Evolutionary conservation across 2,113 vertebrate genomes (phyloP), one percentile per base, ranked within the genome.

Genomic region (Ageneiosus marmoratus): DNA sequence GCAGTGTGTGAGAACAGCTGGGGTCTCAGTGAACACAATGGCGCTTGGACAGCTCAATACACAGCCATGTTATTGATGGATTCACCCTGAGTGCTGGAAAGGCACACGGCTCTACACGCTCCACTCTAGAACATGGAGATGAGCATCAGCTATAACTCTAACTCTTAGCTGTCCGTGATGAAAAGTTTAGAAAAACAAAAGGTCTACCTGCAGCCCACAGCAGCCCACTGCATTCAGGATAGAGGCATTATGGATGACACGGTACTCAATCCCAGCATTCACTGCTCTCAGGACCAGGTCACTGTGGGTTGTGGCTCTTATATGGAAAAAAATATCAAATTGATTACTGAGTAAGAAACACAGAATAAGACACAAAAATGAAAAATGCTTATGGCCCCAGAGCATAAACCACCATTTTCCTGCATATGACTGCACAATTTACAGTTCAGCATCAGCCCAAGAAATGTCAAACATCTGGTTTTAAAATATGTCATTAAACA

Each of bases 281-380:
- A 95, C 92, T 85, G 97, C 98, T 92, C 98, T 95, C 44, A 99
- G 92, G 63, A 98, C 93, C 88, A 99, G 94, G 89, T 99, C 98
- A 27, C 96, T 98, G 92, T 99, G 98, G 2, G 98, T 99, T 0
- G 98, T 99, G 44, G 98, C 98, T 83, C 98, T 99, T 91, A 73
- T 84, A 22, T 32, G 50, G 87, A 76, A 3, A 2, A 84, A 91
- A 79, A 46, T n/a, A 29, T 34, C 69, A 10, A 79, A 41, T 18
- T 15, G 18, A 27, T 65, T 29, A 79, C 20, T 62, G 20, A 62
- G 9, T 20, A 0, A 58, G 15, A 70, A 72, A 20, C 3, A 69
- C 13, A 60, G 27, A 74, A 60, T 44, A 24, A 56, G 9, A 60
- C 41, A 72, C 13, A 13, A 48, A 60, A 34, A 79, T 32, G 34